phyloP scores from a whole-genome alignment of 2,113 vertebrate genomes.

The Tonatia bakeri region DNA sequence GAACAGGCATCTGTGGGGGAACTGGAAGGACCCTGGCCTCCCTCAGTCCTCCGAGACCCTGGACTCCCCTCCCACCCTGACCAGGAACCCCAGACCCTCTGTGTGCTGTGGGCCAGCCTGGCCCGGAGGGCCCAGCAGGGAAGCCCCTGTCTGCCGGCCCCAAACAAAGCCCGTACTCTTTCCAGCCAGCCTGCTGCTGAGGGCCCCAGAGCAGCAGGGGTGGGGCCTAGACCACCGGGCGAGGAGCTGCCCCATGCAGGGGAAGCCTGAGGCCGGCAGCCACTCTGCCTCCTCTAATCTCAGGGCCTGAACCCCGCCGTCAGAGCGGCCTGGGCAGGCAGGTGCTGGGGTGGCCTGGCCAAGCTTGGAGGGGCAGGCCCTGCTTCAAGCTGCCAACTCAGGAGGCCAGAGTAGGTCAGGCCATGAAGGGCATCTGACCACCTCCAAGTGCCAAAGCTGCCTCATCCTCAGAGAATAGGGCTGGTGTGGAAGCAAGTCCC shows the following conservation, averaged over 20 bases:
- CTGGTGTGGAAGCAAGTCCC: not conserved
- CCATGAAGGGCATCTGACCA: not conserved
- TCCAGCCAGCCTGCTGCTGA: not conserved
- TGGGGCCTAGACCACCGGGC: not conserved
- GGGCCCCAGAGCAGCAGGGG: not conserved
- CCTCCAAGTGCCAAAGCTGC: not conserved
- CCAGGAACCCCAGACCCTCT: rapidly evolving
- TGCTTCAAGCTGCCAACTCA: not conserved
- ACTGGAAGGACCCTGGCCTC: not conserved
- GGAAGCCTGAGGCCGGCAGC: not conserved
- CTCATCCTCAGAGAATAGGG: not conserved
- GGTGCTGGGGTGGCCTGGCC: not conserved
- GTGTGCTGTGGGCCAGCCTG: not conserved
- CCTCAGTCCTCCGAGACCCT: not conserved
- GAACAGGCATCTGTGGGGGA: rapidly evolving
- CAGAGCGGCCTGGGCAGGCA: not conserved
- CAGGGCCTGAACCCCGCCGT: not conserved
- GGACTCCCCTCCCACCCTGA: not conserved
- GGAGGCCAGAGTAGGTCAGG: not conserved
- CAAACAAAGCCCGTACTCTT: not conserved
- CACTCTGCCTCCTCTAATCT: not conserved
- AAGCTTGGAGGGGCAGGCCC: not conserved
- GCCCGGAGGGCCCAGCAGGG: not conserved
- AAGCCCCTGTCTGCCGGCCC: not conserved
- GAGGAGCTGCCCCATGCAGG: not conserved